Percentiles rank a stretch among this genome's conserved stretches.
Evolutionary conservation across 2,113 vertebrate genomes (phyloP).

Genomic region (Prionailurus viverrinus): DNA sequence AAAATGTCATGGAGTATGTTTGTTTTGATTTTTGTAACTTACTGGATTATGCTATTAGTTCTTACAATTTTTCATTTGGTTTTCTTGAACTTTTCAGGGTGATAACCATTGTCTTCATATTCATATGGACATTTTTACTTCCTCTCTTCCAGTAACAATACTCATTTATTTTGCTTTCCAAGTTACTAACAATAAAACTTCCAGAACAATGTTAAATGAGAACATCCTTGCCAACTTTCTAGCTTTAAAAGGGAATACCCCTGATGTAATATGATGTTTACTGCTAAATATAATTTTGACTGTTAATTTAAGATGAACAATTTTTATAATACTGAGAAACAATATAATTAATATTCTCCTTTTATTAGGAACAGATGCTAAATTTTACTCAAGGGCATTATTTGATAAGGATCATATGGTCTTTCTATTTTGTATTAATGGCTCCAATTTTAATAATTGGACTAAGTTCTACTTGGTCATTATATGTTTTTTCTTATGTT

Average conservation of each 20-base stretch:
- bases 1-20: background rate
- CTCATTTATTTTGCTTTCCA: background rate
- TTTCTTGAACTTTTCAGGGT: background rate
- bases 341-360: background rate
- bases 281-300: background rate
- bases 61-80: background rate
- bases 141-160: background rate
- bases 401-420: background rate
- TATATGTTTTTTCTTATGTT: background rate
- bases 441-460: background rate
- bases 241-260: background rate
- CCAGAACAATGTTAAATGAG: background rate
- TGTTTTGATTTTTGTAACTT: background rate
- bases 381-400: background rate
- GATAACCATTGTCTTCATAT: background rate
- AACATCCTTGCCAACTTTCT: background rate
- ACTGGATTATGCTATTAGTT: background rate
- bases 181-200: constrained; percentile 30
- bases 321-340: background rate
- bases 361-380: background rate
- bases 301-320: constrained; percentile 7
- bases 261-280: background rate
- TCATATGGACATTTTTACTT: background rate
- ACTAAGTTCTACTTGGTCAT: background rate
- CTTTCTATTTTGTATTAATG: constrained; percentile 31